phyloP scores from a whole-genome alignment of 2,888 invertebrate genomes.

The Itoplectis maculator region DNA sequence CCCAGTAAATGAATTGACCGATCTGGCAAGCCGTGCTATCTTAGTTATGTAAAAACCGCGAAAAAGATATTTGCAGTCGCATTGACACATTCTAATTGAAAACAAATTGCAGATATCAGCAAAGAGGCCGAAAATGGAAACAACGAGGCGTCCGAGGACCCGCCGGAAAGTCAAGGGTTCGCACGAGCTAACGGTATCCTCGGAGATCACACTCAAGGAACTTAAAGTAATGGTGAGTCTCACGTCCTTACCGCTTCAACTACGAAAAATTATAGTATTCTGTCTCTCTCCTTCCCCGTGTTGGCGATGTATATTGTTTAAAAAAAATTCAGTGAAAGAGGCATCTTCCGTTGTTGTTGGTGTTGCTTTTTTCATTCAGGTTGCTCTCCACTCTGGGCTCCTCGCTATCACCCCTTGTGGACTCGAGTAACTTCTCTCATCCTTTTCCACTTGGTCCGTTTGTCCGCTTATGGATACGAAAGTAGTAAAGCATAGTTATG shows the following conservation, averaged over 20 bases:
- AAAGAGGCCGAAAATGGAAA: constrained; percentile 76
- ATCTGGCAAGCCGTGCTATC: too few species aligned
- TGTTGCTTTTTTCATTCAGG: neutral
- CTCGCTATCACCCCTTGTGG: constrained; percentile 48
- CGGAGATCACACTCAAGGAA: constrained; percentile 80
- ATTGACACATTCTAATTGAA: constrained; percentile 17
- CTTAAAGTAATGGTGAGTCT: constrained; percentile 81
- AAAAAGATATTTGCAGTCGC: too few species aligned
- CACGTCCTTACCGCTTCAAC: constrained; percentile 17
- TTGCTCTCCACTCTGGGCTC: constrained; percentile 32
- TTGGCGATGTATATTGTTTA: constrained; percentile 56
- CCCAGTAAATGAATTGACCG: too few species aligned
- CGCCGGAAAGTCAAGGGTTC: constrained; percentile 81
- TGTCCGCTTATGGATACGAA: constrained; percentile 70
- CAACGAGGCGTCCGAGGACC: constrained; percentile 77
- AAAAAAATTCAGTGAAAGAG: constrained; percentile 59
- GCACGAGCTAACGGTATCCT: constrained; percentile 81
- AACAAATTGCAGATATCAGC: constrained; percentile 72
- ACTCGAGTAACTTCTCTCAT: constrained; percentile 40
- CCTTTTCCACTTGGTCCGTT: constrained; percentile 15
- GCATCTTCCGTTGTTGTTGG: neutral
- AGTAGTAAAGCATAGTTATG: constrained; percentile 83
- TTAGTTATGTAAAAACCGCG: too few species aligned
- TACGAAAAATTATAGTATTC: constrained; percentile 62
- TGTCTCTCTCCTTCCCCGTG: constrained; percentile 1